phyloP scores from a whole-genome alignment of 2,113 vertebrate species.

The Nothoprocta pentlandii region DNA sequence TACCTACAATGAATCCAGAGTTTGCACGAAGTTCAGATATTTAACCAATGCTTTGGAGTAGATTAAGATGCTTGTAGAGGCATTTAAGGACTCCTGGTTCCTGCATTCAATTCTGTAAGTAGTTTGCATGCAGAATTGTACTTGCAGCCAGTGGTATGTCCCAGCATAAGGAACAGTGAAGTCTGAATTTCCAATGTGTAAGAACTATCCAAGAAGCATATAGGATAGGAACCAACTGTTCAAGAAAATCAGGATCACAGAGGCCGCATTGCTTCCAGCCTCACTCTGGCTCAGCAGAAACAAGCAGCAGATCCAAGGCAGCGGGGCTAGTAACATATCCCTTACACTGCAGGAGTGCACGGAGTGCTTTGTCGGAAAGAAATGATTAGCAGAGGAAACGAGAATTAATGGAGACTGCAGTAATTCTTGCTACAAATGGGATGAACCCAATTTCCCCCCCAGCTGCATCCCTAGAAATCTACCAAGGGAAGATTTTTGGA shows the following conservation, averaged over 20 bases:
- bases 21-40: background rate
- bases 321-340: background rate
- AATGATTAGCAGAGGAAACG: constrained; percentile 53
- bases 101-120: background rate
- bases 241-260: constrained; percentile 44
- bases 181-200: constrained; percentile 57
- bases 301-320: background rate
- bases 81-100: background rate
- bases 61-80: background rate
- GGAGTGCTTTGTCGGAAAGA: background rate
- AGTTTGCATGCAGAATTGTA: constrained; percentile 14
- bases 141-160: constrained; percentile 35
- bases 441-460: background rate
- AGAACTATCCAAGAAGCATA: constrained; percentile 47
- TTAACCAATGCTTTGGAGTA: background rate
- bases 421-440: constrained; percentile 16
- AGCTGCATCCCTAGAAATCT: constrained; percentile 26
- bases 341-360: background rate
- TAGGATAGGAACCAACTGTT: background rate
- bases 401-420: constrained; percentile 26
- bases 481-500: constrained; percentile 26
- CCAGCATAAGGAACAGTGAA: constrained; percentile 10
- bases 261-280: constrained; percentile 28
- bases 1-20: background rate
- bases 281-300: background rate